Evolutionary conservation across 2,888 invertebrate genomes (phyloP).

Genomic region (Sarcophaga subvicina): DNA sequence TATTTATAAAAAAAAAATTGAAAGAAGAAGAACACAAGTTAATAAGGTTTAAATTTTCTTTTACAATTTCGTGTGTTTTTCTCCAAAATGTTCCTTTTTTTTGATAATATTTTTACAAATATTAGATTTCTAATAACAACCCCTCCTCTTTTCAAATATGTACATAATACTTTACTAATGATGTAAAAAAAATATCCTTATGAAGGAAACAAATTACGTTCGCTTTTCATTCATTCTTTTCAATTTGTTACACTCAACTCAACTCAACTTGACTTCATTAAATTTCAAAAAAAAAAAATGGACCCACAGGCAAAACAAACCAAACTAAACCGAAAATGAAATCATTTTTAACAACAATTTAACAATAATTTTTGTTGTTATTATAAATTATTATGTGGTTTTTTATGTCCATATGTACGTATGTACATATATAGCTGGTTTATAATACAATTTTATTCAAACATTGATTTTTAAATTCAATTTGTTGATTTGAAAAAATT

Average conservation of each 20-base stretch:
- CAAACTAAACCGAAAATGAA: slow-evolving; percentile 33
- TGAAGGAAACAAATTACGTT: slow-evolving; percentile 19
- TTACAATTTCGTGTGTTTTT: not conserved
- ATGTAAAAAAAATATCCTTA: slow-evolving; percentile 21
- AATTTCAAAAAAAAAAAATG: slow-evolving; percentile 23
- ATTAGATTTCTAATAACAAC: slow-evolving; percentile 24
- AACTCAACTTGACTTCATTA: slow-evolving; percentile 34
- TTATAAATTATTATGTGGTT: not conserved
- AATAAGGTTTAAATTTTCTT: slow-evolving; percentile 47
- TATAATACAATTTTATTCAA: not conserved
- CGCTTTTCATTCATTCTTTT: slow-evolving; percentile 23
- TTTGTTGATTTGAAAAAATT: not conserved
- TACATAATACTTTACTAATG: slow-evolving; percentile 56
- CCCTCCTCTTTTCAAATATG: slow-evolving; percentile 10
- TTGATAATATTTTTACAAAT: slow-evolving; percentile 12
- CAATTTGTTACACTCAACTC: slow-evolving; percentile 56
- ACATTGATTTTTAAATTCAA: not conserved
- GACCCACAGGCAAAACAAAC: not conserved
- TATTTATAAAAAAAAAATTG: not conserved
- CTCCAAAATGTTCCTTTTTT: not conserved
- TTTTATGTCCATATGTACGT: not conserved
- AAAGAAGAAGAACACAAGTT: not conserved
- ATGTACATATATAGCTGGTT: not conserved
- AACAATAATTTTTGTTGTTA: slow-evolving; percentile 49
- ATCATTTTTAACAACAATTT: slow-evolving; percentile 59